A percentile compares a stretch with the other conserved stretches of the same genome.
Evolutionary conservation across 92 coral and sea anemone species (phyloP).

Genomic region (Anthopleura xanthogrammica): DNA sequence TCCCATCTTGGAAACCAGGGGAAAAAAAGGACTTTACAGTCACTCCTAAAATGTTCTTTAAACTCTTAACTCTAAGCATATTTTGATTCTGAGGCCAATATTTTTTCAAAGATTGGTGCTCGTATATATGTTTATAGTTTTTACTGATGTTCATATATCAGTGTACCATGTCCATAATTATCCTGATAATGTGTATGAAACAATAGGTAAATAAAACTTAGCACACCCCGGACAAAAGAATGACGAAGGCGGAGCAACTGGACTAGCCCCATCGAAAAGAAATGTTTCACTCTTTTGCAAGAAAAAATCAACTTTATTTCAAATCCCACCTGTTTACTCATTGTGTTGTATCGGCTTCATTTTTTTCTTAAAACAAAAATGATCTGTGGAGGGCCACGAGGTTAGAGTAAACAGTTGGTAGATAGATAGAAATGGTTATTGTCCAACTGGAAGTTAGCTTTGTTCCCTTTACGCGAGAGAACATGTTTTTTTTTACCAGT

Average conservation of each 20-base stretch:
- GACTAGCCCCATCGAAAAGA: neutral
- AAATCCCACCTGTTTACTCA: neutral
- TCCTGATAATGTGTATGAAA: neutral
- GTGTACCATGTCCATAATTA: neutral
- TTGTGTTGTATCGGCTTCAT: neutral
- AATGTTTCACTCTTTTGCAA: neutral
- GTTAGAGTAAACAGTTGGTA: neutral
- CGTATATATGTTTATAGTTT: neutral
- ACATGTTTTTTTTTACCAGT: neutral
- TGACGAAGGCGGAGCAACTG: neutral
- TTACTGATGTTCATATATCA: too few species aligned
- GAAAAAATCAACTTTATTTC: neutral
- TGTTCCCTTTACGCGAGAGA: neutral
- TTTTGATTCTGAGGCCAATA: neutral
- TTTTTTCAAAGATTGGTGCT: neutral
- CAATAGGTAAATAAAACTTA: neutral
- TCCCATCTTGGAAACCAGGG: too few species aligned
- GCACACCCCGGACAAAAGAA: neutral
- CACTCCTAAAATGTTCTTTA: too few species aligned
- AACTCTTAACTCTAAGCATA: neutral
- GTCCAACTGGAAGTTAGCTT: neutral
- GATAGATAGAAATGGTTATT: neutral
- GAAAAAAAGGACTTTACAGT: too few species aligned
- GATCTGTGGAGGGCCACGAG: neutral
- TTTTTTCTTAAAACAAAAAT: conserved; percentile 2